Percentiles rank a stretch among this genome's conserved stretches.
These are phyloP conservation scores for Vimba vimba DNA, from an alignment of 2,113 vertebrate species.

Conservation along the genomic window DNA sequence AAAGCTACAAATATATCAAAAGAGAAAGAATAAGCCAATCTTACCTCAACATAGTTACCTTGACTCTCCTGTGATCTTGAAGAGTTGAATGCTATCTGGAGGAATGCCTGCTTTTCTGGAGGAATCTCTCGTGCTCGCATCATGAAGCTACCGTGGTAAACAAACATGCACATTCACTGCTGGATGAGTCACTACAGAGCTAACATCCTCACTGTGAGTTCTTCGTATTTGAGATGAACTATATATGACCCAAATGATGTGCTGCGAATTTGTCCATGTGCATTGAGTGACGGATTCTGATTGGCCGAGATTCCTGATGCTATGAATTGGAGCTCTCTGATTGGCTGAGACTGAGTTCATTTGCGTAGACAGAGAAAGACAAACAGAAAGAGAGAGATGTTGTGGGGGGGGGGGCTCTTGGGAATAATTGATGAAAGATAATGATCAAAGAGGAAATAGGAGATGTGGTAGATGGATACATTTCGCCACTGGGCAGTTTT, in stretches of 20 bases:
- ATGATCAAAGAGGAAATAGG: conserved; percentile 13
- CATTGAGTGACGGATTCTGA: conserved; percentile 72
- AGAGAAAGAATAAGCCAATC: background rate
- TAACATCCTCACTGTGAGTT: conserved; percentile 76
- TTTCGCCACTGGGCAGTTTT: background rate
- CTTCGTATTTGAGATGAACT: conserved; percentile 82
- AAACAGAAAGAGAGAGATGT: conserved; percentile 20
- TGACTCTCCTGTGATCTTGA: background rate
- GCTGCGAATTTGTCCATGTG: conserved; percentile 82
- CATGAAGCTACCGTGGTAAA: conserved; percentile 6
- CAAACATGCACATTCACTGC: conserved; percentile 26
- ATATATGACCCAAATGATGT: conserved; percentile 87
- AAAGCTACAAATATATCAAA: background rate
- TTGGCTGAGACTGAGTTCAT: conserved; percentile 64
- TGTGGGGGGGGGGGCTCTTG: background rate
- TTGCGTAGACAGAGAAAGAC: background rate
- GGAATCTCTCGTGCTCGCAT: background rate
- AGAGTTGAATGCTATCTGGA: background rate
- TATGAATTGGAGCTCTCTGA: conserved; percentile 70
- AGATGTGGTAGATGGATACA: conserved; percentile 21
- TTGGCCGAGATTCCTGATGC: conserved; percentile 75
- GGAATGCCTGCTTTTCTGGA: background rate
- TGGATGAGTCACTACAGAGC: conserved; percentile 69
- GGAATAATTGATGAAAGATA: conserved; percentile 35
- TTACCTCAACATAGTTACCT: conserved; percentile 24